These are phyloP conservation scores for Amia ocellicauda DNA, from an alignment of 2,113 vertebrate genomes.

Conservation along the genomic window DNA sequence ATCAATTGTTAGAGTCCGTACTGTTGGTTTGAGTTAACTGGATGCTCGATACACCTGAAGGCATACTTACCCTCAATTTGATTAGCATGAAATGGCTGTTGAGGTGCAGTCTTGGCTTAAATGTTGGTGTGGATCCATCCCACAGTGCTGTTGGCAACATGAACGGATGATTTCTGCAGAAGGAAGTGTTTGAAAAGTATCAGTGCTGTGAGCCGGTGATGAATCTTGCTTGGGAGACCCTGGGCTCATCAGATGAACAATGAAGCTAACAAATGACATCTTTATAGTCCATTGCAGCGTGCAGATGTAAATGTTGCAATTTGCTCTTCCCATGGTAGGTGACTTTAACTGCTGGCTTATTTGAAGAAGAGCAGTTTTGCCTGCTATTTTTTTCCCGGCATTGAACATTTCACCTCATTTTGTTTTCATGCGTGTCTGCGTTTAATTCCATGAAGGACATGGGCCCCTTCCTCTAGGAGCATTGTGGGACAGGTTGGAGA, in stretches of 20 bases:
- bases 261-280: slow-evolving; percentile 25
- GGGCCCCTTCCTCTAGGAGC: slow-evolving; percentile 1
- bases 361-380: slow-evolving; percentile 29
- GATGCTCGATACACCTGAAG: no score
- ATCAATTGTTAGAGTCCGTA: no score
- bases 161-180: no score
- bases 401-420: slow-evolving; percentile 5
- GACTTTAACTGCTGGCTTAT: slow-evolving; percentile 35
- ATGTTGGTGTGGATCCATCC: slow-evolving; percentile 12
- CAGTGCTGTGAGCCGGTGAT: slow-evolving; percentile 3
- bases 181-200: not conserved
- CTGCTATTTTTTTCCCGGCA: slow-evolving; percentile 20
- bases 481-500: no score
- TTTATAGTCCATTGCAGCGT: slow-evolving; percentile 22
- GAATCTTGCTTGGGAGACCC: slow-evolving; percentile 15
- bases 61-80: no score
- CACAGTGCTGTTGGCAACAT: not conserved
- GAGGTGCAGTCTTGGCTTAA: slow-evolving; percentile 25
- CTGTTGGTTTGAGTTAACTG: no score
- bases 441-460: slow-evolving; percentile 34
- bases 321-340: slow-evolving; percentile 36
- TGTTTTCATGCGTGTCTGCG: slow-evolving; percentile 20
- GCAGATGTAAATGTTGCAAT: slow-evolving; percentile 33
- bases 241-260: slow-evolving; percentile 25
- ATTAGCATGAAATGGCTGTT: no score